These are phyloP conservation scores for Ophiodon elongatus DNA, from an alignment of 2,113 vertebrate species.

Conservation along the genomic window DNA sequence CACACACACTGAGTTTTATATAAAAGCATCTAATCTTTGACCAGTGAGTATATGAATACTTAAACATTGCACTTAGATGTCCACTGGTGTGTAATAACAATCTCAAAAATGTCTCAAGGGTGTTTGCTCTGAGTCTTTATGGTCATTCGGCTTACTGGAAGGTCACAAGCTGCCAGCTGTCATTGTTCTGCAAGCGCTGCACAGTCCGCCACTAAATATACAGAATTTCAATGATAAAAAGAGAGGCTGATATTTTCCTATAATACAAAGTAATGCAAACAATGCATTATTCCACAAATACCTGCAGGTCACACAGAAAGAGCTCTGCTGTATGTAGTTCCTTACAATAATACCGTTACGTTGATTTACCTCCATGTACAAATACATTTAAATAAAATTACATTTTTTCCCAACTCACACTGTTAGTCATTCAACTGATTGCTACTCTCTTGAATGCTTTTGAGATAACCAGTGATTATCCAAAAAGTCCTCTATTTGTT, in stretches of 20 bases:
- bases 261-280: neutral
- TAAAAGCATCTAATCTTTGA: neutral
- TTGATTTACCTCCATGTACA: neutral
- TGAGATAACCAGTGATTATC: neutral
- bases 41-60: neutral
- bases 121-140: neutral
- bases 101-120: neutral
- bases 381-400: neutral
- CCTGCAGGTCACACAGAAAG: neutral
- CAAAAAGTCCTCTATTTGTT: neutral
- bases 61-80: neutral
- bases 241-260: neutral
- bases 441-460: neutral
- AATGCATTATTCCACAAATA: neutral
- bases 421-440: neutral
- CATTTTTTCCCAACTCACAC: neutral
- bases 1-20: neutral
- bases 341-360: neutral
- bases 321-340: neutral
- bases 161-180: slow-evolving; percentile 4
- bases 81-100: neutral
- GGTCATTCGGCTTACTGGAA: neutral
- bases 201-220: neutral
- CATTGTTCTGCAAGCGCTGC: neutral
- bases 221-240: neutral